Conservation (phyloP, 2,797 vertebrate genomes). For the Labeo calbasu region DNA sequence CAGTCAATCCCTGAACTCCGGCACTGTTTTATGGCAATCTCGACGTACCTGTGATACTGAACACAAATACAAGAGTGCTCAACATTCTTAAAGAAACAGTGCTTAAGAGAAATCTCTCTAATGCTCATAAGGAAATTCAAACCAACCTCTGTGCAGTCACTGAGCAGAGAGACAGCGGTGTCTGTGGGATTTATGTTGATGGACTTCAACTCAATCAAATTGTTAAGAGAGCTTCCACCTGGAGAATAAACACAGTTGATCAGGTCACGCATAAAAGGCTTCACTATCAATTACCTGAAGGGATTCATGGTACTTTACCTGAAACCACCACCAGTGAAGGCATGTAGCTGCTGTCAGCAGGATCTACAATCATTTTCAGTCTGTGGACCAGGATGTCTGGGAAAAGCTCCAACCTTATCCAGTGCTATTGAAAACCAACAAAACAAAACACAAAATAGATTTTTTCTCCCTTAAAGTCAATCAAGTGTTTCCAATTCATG, state of each 20-base stretch:
- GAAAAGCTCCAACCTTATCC: slow-evolving; percentile 97
- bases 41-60: slow-evolving; percentile 95
- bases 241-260: not conserved
- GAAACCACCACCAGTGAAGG: slow-evolving; percentile 97
- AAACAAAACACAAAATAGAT: not conserved
- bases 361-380: slow-evolving; percentile 95
- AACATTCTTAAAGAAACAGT: not conserved
- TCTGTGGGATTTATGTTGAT: slow-evolving; percentile 97
- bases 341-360: slow-evolving; percentile 99
- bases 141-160: slow-evolving; percentile 91
- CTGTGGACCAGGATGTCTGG: slow-evolving; percentile 94
- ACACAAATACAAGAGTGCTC: slow-evolving; percentile 15
- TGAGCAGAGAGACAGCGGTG: slow-evolving; percentile 90
- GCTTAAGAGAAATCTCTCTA: not conserved
- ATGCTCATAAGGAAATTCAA: not conserved
- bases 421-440: slow-evolving; percentile 81
- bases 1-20: slow-evolving; percentile 98
- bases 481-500: not conserved
- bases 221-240: slow-evolving; percentile 98
- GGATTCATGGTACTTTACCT: slow-evolving; percentile 72
- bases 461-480: not conserved
- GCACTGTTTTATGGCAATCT: slow-evolving; percentile 97
- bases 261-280: not conserved
- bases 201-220: slow-evolving; percentile 94
- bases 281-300: not conserved